These are phyloP conservation scores for Phrynocephalus guinanensis DNA, from an alignment of 2,797 vertebrate genomes.

Conservation along the genomic window DNA sequence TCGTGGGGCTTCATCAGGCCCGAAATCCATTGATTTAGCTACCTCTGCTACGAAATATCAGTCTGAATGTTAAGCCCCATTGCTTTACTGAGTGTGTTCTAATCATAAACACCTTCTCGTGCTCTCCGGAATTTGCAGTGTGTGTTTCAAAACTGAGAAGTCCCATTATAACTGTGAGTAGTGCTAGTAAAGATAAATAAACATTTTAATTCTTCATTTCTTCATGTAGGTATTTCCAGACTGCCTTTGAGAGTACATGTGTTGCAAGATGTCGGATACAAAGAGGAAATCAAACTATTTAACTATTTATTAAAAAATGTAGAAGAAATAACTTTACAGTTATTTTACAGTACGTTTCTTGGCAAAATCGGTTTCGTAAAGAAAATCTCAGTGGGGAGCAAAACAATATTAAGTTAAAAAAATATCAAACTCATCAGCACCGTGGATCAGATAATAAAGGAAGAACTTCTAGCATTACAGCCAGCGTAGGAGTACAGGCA, in stretches of 20 bases:
- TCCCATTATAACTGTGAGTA: background rate
- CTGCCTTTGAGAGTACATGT: background rate
- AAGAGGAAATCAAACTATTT: background rate
- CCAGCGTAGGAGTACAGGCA: slow-evolving; percentile 12
- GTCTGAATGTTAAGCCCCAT: slow-evolving; percentile 8
- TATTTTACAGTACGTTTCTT: slow-evolving; percentile 1
- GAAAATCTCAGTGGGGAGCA: background rate
- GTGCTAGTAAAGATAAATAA: slow-evolving; percentile 30
- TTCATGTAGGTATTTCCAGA: background rate
- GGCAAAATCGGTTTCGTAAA: slow-evolving; percentile 18
- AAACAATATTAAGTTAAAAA: background rate
- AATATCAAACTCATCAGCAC: slow-evolving; percentile 6
- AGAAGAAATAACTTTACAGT: background rate
- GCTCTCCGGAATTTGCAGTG: slow-evolving; percentile 27
- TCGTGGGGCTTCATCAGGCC: background rate
- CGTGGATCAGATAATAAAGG: slow-evolving; percentile 35
- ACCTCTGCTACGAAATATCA: background rate
- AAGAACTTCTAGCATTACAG: slow-evolving; percentile 15
- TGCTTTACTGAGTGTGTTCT: background rate
- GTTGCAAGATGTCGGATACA: background rate
- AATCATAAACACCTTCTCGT: background rate
- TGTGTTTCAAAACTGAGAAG: slow-evolving; percentile 32
- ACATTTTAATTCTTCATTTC: slow-evolving; percentile 23
- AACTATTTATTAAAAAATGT: background rate
- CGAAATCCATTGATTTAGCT: background rate